phyloP scores from a whole-genome alignment of 2,888 invertebrate species.

The Orthosia incerta region DNA sequence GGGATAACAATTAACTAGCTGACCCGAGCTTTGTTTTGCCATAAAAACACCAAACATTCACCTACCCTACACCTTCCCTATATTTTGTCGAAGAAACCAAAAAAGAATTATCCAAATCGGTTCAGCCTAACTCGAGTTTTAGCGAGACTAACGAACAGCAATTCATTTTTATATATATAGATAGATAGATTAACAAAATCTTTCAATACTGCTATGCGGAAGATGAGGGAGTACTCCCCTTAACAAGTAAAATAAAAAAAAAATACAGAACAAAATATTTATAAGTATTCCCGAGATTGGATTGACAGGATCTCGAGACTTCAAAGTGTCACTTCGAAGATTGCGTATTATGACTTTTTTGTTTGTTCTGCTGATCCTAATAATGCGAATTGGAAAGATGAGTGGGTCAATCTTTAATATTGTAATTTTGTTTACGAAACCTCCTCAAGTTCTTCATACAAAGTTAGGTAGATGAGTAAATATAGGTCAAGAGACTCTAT shows the following conservation, averaged over 20 bases:
- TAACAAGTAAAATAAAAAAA: slow-evolving; percentile 54
- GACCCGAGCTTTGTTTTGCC: too few relatives aligned
- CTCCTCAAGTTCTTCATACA: background rate
- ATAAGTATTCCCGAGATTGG: slow-evolving; percentile 63
- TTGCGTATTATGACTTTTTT: slow-evolving; percentile 52
- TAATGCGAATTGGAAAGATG: slow-evolving; percentile 37
- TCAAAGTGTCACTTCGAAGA: slow-evolving; percentile 58
- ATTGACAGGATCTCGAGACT: slow-evolving; percentile 68
- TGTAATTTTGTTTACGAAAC: slow-evolving; percentile 14
- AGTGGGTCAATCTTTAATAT: slow-evolving; percentile 34
- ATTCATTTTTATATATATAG: too few relatives aligned
- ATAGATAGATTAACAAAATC: too few relatives aligned
- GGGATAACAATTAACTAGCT: too few relatives aligned
- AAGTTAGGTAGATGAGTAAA: background rate
- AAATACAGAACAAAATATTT: slow-evolving; percentile 48
- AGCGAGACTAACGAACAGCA: too few relatives aligned
- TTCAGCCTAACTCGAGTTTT: too few relatives aligned
- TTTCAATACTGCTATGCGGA: too few relatives aligned
- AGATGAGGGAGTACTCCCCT: slow-evolving; percentile 18
- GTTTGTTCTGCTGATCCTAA: slow-evolving; percentile 39
- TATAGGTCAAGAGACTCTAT: background rate
- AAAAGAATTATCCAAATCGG: too few relatives aligned
- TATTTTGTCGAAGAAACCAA: too few relatives aligned
- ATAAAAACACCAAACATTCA: too few relatives aligned
- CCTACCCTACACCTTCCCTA: too few relatives aligned